Percentiles rank a stretch among this genome's conserved stretches.
These are phyloP conservation scores for Hoplodrina blanda DNA, from an alignment of 2,888 invertebrate species.

Conservation along the genomic window DNA sequence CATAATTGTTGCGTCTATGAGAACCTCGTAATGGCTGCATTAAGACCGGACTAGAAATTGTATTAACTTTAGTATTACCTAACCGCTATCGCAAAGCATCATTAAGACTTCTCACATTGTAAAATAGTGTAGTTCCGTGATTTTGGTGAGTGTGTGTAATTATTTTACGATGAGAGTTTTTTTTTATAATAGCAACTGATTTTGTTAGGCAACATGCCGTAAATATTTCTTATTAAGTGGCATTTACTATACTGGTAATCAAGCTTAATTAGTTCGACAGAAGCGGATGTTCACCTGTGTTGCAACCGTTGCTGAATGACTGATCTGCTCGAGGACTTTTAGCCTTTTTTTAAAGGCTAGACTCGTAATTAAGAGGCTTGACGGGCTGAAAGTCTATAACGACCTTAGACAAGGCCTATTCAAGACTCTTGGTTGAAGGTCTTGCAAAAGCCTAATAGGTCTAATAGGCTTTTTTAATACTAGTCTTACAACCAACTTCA, in stretches of 20 bases:
- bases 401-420: too few species aligned
- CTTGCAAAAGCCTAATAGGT: too few species aligned
- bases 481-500: too few species aligned
- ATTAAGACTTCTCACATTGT: conserved; percentile 37
- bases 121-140: conserved; percentile 28
- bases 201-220: conserved; percentile 7
- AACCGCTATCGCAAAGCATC: conserved; percentile 25
- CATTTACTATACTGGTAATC: neutral
- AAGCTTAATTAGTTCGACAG: too few species aligned
- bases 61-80: conserved; percentile 21
- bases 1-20: conserved; percentile 42
- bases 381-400: too few species aligned
- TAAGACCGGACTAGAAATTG: conserved; percentile 36
- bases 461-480: too few species aligned
- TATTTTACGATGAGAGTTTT: conserved; percentile 41
- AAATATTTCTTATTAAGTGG: neutral
- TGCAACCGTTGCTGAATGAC: too few species aligned
- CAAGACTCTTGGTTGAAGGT: too few species aligned
- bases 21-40: conserved; percentile 29
- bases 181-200: conserved; percentile 10
- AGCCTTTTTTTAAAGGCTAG: too few species aligned
- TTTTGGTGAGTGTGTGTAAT: conserved; percentile 20
- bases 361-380: too few species aligned
- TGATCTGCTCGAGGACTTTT: too few species aligned
- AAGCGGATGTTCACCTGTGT: too few species aligned